These are phyloP conservation scores for Enchytraeus crypticus DNA, from an alignment of 2,888 invertebrate genomes.

Conservation along the genomic window DNA sequence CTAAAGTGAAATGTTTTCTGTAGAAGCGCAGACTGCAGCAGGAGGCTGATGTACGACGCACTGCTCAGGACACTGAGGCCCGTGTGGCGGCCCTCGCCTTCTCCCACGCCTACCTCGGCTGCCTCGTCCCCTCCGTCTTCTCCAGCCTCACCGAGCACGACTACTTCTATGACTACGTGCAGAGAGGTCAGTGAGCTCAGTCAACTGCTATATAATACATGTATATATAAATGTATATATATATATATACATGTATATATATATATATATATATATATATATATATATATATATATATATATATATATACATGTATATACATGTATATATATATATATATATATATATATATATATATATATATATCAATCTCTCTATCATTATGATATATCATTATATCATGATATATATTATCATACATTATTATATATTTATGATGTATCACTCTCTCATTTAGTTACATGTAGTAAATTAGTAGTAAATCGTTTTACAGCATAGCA, in stretches of 20 bases:
- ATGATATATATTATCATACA: too few species aligned
- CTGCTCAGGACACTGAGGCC: neutral
- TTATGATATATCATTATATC: too few species aligned
- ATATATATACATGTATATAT: conserved; percentile 4
- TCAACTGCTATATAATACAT: neutral
- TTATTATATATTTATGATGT: too few species aligned
- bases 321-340: neutral
- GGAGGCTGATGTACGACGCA: neutral
- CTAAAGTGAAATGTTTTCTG: too few species aligned
- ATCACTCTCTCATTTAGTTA: too few species aligned
- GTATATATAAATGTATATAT: too few species aligned
- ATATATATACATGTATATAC: neutral
- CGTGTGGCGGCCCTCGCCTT: conserved; percentile 68
- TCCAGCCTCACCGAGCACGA: conserved; percentile 71
- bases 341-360: neutral
- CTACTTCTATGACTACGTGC: conserved; percentile 58
- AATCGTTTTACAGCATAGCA: too few species aligned
- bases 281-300: neutral
- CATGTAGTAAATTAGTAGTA: too few species aligned
- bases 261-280: neutral
- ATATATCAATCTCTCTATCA: neutral
- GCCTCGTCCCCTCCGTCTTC: conserved; percentile 73
- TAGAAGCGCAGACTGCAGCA: conserved; percentile 2
- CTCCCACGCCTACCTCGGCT: conserved; percentile 75
- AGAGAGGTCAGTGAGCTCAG: conserved; percentile 44